phyloP scores from a whole-genome alignment of 1,140 invertebrate species.

The Bilobella aurantiaca region DNA sequence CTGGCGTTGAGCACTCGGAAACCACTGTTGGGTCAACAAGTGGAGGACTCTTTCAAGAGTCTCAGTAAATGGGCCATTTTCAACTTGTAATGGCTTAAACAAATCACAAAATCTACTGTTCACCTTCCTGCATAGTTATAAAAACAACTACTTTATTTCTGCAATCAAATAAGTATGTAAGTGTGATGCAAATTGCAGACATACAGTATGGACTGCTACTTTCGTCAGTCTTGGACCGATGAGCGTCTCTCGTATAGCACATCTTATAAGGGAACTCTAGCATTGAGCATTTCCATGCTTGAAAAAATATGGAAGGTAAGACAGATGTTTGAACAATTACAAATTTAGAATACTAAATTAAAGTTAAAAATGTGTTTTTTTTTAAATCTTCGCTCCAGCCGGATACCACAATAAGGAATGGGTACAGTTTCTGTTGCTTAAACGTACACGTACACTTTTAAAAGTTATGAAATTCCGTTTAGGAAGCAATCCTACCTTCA shows the following conservation, averaged over 20 bases:
- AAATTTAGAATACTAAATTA: too few relatives aligned
- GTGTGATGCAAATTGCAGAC: conserved; percentile 46
- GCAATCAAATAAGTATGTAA: not conserved
- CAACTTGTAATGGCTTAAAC: too few relatives aligned
- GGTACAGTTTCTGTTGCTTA: not conserved
- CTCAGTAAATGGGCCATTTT: too few relatives aligned
- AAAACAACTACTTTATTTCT: too few relatives aligned
- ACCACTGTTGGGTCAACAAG: too few relatives aligned
- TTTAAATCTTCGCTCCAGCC: conserved; percentile 2
- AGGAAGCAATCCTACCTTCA: conserved; percentile 45
- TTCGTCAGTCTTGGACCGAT: conserved; percentile 68
- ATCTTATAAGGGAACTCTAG: conserved; percentile 52
- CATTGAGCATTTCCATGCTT: conserved; percentile 63
- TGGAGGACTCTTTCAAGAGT: too few relatives aligned
- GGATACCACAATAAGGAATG: conserved; percentile 1
- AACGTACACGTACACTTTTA: not conserved
- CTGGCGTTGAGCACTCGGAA: too few relatives aligned
- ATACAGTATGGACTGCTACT: conserved; percentile 84
- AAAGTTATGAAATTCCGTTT: not conserved
- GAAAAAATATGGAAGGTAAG: conserved; percentile 36
- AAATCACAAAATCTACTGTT: too few relatives aligned
- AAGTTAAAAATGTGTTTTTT: too few relatives aligned
- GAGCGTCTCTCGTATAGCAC: conserved; percentile 54
- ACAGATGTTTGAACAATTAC: not conserved
- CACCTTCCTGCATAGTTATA: too few relatives aligned